Base-by-base conservation (phyloP, 2,888 invertebrate genomes). In the Amphipoea lucens region DNA sequence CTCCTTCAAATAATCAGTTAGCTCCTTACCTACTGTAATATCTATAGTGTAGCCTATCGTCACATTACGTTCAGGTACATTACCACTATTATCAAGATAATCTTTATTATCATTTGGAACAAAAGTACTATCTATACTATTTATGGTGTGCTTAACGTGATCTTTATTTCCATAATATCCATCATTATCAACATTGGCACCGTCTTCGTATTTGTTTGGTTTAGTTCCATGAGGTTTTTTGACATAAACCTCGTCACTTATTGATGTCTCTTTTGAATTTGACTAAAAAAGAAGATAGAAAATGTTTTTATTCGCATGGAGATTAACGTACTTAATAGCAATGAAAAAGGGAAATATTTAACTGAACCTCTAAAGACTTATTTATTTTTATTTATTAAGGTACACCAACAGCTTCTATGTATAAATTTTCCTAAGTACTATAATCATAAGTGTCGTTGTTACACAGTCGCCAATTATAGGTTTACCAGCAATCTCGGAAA, bases 131-230 rank as follows among this genome's bases (percentile, higher is more conserved):
- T 1, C 12, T 23, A 45, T 17, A 71, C 14, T 1, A 71, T 40
- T 51, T 51, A 74, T 14, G 23, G 3, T 29, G 14, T 29, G 0
- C n/a, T 54, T 3, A 9, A 29, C 11, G 20, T 20, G 3, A 48
- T 48, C 0, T 60, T 20, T 76, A 51, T 76, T 76, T 17, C 77
- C 77, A 7, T 42, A 76, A 23, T 77, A 76, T 48, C 76, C 48
- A 23, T 74, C 54, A 9, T 70, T 7, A 20, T 12, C 20, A 51
- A 5, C 3, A 0, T 51, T n/a, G 11, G 9, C 29, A 23, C 23
- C 4, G 23, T 23, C 0, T 20, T 20, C 20, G 40, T 40, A 1
- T n/a, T 60, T n/a, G 0, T 60, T 40, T n/a, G 60, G n/a, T 40
- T 62, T 40, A 17, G 1, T 12, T 63, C 0, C 4, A 40, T 17